Percentiles rank a stretch among this genome's conserved stretches.
These are phyloP conservation scores for Amphiura filiformis DNA, from an alignment of 35 echinoderm and acorn worm genomes.

Conservation along the genomic window DNA sequence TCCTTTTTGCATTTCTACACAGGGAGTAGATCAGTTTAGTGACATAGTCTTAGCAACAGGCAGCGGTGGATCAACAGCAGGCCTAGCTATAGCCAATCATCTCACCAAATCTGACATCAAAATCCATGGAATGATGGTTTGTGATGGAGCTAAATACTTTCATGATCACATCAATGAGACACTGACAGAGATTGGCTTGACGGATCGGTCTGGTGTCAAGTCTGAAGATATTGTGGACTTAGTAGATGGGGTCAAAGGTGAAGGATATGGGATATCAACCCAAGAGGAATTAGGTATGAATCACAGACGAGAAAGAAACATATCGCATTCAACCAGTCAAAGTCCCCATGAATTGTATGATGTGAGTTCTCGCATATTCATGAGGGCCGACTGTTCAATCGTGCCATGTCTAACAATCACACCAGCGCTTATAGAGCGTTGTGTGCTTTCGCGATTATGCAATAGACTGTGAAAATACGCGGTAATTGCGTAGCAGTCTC, in stretches of 20 bases:
- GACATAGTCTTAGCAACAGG: constrained; percentile 57
- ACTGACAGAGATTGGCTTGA: constrained; percentile 12
- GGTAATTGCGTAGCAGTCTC: too few relatives aligned
- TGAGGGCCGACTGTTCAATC: too few relatives aligned
- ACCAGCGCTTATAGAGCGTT: too few relatives aligned
- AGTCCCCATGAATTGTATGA: too few relatives aligned
- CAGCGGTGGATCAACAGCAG: constrained; percentile 68
- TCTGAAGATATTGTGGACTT: constrained; percentile 51
- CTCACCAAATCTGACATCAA: constrained; percentile 61
- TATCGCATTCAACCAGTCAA: too few relatives aligned
- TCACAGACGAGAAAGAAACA: too few relatives aligned
- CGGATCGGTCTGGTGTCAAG: neutral
- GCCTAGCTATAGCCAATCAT: constrained; percentile 69
- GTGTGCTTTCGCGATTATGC: too few relatives aligned
- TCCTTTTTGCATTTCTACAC: too few relatives aligned
- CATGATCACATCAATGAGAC: constrained; percentile 31
- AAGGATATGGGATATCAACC: constrained; percentile 54
- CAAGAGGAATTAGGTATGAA: constrained; percentile 54
- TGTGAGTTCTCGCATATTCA: too few relatives aligned
- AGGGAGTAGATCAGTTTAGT: constrained; percentile 57
- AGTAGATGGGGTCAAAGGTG: constrained; percentile 63
- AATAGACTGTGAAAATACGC: too few relatives aligned
- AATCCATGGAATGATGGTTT: constrained; percentile 50
- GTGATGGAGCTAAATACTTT: constrained; percentile 31
- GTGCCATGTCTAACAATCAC: too few relatives aligned